Evolutionary conservation across 2,113 vertebrate genomes (phyloP).

Genomic region (Gymnobelideus leadbeateri): DNA sequence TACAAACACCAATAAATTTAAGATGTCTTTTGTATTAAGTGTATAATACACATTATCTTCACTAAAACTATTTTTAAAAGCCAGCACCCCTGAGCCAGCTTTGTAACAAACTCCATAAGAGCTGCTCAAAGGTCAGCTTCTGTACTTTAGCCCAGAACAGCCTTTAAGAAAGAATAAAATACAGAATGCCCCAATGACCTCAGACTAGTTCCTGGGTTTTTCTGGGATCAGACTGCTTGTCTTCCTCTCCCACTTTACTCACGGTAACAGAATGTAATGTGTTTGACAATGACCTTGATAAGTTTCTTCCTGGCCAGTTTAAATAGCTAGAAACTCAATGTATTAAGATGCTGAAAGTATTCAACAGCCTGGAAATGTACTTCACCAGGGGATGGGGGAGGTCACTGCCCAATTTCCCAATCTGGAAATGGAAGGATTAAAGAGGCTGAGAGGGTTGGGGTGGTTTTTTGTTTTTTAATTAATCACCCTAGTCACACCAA

Average conservation of each 20-base stretch:
- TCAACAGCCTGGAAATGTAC: constrained; percentile 76
- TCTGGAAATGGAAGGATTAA: constrained; percentile 61
- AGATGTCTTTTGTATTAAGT: background rate
- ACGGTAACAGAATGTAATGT: background rate
- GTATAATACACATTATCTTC: constrained; percentile 43
- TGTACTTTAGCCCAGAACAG: background rate
- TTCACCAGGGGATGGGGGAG: constrained; percentile 46
- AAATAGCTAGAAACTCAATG: constrained; percentile 70
- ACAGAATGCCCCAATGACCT: background rate
- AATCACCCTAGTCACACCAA: constrained; percentile 54
- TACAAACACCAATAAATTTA: background rate
- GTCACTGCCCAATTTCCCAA: constrained; percentile 17
- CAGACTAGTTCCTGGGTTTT: constrained; percentile 46
- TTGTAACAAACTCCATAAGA: background rate
- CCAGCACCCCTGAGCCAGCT: constrained; percentile 37
- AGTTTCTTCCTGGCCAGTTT: constrained; percentile 49
- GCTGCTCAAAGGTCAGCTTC: background rate
- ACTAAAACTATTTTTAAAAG: constrained; percentile 59
- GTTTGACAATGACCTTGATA: constrained; percentile 49
- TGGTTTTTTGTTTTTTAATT: constrained; percentile 43
- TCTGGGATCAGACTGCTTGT: constrained; percentile 9
- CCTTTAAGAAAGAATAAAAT: background rate
- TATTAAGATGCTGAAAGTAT: constrained; percentile 59
- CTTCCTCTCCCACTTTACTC: constrained; percentile 32
- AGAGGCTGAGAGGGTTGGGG: constrained; percentile 42